Percentiles rank a stretch among this genome's conserved stretches.
These are phyloP conservation scores for Addax nasomaculatus DNA, from an alignment of 2,113 vertebrate genomes.

Conservation along the genomic window DNA sequence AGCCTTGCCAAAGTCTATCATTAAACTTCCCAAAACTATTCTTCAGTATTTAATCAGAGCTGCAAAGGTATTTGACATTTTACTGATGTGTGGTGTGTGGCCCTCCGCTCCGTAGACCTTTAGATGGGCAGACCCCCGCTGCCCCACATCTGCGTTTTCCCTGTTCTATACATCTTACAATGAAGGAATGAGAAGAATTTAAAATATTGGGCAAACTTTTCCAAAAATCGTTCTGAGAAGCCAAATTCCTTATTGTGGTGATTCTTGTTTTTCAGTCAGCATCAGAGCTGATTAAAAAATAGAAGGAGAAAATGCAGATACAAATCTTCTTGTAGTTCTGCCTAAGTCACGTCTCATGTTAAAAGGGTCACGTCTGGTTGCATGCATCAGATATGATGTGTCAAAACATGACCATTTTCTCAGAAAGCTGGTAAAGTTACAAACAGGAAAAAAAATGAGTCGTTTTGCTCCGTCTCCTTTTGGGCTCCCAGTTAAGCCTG, in stretches of 20 bases:
- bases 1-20: constrained; percentile 98
- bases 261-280: background rate
- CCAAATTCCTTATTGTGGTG: background rate
- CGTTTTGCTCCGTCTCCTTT: background rate
- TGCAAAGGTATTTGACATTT: constrained; percentile 92
- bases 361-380: constrained; percentile 65
- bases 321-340: constrained; percentile 42
- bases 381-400: constrained; percentile 67
- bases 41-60: constrained; percentile 98
- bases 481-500: background rate
- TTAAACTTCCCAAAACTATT: constrained; percentile 99
- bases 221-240: background rate
- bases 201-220: constrained; percentile 9
- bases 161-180: constrained; percentile 58
- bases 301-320: constrained; percentile 82
- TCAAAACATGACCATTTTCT: constrained; percentile 60
- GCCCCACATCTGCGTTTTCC: constrained; percentile 78
- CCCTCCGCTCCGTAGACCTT: constrained; percentile 57
- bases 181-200: background rate
- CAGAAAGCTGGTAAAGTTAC: constrained; percentile 80
- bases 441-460: background rate
- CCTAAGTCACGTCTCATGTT: constrained; percentile 13
- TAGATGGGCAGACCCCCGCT: constrained; percentile 27
- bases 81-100: constrained; percentile 72
- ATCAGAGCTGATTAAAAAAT: background rate